phyloP scores from a whole-genome alignment of 2,888 invertebrate genomes.

The Portevinia maculata region DNA sequence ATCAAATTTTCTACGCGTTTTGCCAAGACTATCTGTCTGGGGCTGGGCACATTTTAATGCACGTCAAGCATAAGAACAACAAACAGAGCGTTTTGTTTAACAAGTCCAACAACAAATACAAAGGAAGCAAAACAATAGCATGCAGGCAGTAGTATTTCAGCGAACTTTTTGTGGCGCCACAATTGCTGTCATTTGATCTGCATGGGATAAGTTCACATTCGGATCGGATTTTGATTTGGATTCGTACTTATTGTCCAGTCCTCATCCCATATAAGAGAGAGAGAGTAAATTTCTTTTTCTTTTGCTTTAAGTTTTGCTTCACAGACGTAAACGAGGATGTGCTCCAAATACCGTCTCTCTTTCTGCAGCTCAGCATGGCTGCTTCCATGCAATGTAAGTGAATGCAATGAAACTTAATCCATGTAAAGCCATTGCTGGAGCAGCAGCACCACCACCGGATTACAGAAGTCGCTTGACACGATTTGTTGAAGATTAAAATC shows the following conservation, averaged over 20 bases:
- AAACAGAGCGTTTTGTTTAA: constrained; percentile 50
- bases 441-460: constrained; percentile 47
- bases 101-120: constrained; percentile 37
- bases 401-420: constrained; percentile 73
- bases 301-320: neutral
- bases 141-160: constrained; percentile 19
- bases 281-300: constrained; percentile 6
- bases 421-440: constrained; percentile 65
- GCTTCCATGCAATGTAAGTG: constrained; percentile 56
- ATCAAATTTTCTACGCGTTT: constrained; percentile 48
- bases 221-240: constrained; percentile 30
- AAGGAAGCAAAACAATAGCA: constrained; percentile 57
- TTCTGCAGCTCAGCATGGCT: neutral
- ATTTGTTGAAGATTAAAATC: constrained; percentile 72
- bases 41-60: constrained; percentile 31
- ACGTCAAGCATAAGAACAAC: constrained; percentile 65
- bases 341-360: constrained; percentile 57
- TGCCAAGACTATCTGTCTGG: constrained; percentile 27
- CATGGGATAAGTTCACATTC: constrained; percentile 69
- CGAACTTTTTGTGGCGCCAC: constrained; percentile 68
- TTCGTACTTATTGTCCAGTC: constrained; percentile 25
- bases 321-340: constrained; percentile 42
- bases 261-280: constrained; percentile 1
- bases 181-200: constrained; percentile 71
- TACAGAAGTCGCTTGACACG: constrained; percentile 69